These are phyloP conservation scores for Agrochola circellaris DNA, from an alignment of 2,888 invertebrate species.

Conservation along the genomic window DNA sequence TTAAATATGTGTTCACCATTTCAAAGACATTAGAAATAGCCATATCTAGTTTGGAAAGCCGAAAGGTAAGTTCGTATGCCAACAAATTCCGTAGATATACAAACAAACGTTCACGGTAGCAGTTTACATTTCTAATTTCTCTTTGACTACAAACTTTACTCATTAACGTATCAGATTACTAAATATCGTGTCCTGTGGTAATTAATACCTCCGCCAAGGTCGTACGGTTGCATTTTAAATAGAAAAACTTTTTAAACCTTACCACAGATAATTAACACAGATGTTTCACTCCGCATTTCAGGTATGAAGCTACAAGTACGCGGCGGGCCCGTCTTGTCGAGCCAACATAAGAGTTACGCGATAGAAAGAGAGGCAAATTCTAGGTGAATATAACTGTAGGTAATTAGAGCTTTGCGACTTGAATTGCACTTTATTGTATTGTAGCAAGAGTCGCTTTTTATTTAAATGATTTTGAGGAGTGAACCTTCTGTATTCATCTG, in stretches of 20 bases:
- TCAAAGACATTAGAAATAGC: not conserved
- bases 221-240: slow-evolving; percentile 54
- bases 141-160: slow-evolving; percentile 47
- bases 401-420: too few species aligned
- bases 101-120: not conserved
- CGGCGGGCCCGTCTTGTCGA: too few species aligned
- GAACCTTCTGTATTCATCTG: too few species aligned
- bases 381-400: too few species aligned
- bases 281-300: too few species aligned
- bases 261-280: too few species aligned
- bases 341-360: too few species aligned
- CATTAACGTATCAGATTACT: slow-evolving; percentile 53
- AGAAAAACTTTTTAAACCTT: slow-evolving; percentile 43
- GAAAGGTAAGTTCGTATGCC: not conserved
- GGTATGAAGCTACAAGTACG: too few species aligned
- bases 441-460: too few species aligned
- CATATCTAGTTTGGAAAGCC: not conserved
- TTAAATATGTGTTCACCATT: not conserved
- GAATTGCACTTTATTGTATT: too few species aligned
- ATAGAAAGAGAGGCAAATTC: too few species aligned
- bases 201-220: slow-evolving; percentile 64
- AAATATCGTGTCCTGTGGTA: slow-evolving; percentile 61
- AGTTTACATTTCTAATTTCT: slow-evolving; percentile 35
- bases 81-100: slow-evolving; percentile 1
- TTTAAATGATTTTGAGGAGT: too few species aligned